Conservation (phyloP, 64 coral and sea anemone species). For the Actinia equina region DNA sequence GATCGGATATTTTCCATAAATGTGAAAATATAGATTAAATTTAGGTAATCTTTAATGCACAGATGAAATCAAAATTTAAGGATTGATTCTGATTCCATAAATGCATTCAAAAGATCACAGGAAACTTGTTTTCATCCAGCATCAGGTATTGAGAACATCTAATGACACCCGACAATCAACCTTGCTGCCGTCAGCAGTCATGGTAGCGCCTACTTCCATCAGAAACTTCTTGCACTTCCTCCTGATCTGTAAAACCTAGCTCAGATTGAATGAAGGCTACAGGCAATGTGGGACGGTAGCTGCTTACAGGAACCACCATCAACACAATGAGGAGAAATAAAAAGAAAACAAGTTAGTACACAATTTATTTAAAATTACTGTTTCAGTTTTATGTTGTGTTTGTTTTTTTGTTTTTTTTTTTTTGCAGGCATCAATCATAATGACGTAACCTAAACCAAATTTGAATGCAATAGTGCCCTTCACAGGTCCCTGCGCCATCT, state of each 20-base stretch:
- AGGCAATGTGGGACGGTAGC: conserved; percentile 58
- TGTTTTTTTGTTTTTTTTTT: too few relatives aligned
- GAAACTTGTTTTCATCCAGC: neutral
- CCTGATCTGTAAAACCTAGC: conserved; percentile 69
- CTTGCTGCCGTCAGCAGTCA: conserved; percentile 52
- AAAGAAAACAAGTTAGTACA: conserved; percentile 52
- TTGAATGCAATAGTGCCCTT: too few relatives aligned
- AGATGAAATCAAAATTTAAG: neutral
- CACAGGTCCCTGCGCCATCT: too few relatives aligned
- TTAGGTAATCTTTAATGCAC: neutral
- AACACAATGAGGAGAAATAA: conserved; percentile 24
- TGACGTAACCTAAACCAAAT: too few relatives aligned
- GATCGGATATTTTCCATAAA: neutral
- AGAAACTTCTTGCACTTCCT: conserved; percentile 61
- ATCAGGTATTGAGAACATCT: conserved; percentile 29
- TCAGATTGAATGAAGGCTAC: conserved; percentile 72
- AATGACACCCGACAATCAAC: conserved; percentile 45
- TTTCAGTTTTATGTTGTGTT: too few relatives aligned
- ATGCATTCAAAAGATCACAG: conserved; percentile 1
- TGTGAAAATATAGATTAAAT: neutral
- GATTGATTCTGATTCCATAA: neutral
- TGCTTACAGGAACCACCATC: conserved; percentile 41
- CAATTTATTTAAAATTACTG: neutral
- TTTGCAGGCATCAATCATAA: too few relatives aligned
- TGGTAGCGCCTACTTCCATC: conserved; percentile 49